Evolutionary conservation across 2,888 invertebrate species (phyloP), one percentile per base, ranked within the genome.

Genomic region (Polyommatus iphigenia): DNA sequence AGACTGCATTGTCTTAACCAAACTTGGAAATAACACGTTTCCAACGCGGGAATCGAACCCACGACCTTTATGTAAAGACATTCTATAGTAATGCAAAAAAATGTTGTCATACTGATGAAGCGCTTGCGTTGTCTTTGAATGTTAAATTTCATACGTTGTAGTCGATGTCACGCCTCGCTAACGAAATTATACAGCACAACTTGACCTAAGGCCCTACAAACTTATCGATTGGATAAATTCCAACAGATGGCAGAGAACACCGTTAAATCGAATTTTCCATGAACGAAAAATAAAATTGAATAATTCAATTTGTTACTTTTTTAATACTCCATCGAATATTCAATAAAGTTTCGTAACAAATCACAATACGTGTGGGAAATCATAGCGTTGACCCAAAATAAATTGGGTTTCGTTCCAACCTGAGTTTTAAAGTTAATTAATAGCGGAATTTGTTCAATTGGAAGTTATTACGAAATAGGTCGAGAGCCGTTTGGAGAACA

Each of bases 351-450:
- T 82, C 79, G 80, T 83, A 85, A 85, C 85, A 86, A 85, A 85
- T 87, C 83, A 82, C 83, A 87, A 89, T 83, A 79, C 91, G 83
- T 88, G 73, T 83, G 91, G 91, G 91, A 91, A 91, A 91, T 91
- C 90, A 87, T 80, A 84, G 82, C 85, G 84, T 84, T 83, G 80
- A 84, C 83, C 86, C 84, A 87, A 89, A 88, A 88, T 87, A 90
- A 92, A 91, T 92, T 90, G 88, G 89, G 89, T 89, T 83, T 83
- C 83, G 83, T 83, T 83, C 83, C 82, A 81, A 73, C 71, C 76
- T 75, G 80, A 76, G 41, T 79, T 82, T 82, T 85, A 86, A 85
- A 85, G 85, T 83, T 86, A 87, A 89, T 87, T 85, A 87, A 89
- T 88, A 24, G 59, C 59, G 15, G 36, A 57, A 15, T 46, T 77